phyloP scores from a whole-genome alignment of 2,113 vertebrate genomes.

The Bostrychus sinensis region DNA sequence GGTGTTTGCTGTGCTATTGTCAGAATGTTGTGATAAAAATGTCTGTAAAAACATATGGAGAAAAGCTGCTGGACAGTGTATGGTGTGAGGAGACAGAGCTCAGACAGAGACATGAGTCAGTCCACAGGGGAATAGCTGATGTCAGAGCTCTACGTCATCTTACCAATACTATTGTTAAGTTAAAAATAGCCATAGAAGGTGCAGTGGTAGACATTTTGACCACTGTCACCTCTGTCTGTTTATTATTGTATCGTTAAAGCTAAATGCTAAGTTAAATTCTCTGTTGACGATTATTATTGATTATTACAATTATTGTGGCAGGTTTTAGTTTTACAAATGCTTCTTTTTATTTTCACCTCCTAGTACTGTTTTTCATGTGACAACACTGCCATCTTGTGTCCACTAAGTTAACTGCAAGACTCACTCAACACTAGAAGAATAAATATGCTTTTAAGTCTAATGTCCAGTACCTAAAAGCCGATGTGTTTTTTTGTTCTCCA shows the following conservation, averaged over 20 bases:
- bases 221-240: no score
- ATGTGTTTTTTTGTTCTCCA: slow-evolving; percentile 53
- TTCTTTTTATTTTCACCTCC: no score
- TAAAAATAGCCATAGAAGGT: slow-evolving; percentile 2
- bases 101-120: slow-evolving; percentile 38
- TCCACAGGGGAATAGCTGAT: slow-evolving; percentile 16
- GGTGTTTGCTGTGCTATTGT: background rate
- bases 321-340: no score
- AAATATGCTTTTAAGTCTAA: no score
- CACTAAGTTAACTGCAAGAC: background rate
- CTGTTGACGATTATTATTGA: no score
- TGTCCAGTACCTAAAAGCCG: no score
- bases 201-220: no score
- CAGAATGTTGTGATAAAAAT: background rate
- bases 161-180: background rate
- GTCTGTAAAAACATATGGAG: background rate
- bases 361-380: background rate
- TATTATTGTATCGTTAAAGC: no score
- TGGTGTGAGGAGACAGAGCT: background rate
- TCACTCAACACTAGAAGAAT: no score
- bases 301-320: background rate
- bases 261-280: no score
- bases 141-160: slow-evolving; percentile 20
- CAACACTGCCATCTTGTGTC: slow-evolving; percentile 42
- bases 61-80: background rate